Evolutionary conservation across 2,113 vertebrate genomes (phyloP), one percentile per base, ranked within the genome.

Genomic region (Ammospiza nelsoni): DNA sequence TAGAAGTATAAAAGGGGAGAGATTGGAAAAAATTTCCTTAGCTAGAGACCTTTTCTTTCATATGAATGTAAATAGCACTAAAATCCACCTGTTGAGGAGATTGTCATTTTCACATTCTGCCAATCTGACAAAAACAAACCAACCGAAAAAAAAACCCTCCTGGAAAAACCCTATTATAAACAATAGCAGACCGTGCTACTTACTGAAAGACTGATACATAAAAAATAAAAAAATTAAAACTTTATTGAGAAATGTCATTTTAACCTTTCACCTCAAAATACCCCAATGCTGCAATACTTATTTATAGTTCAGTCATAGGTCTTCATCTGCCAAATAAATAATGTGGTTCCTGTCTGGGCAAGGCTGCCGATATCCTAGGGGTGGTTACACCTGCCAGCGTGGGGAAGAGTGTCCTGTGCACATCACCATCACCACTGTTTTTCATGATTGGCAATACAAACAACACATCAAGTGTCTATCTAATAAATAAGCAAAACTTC

Each of bases 381-480:
- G 12, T 67, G 35, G 52, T 33, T 22, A 37, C 2, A 3, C 9
- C 24, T 35, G 25, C 13, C 54, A 55, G 14, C 2, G 4, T 13
- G 63, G 51, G 11, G 12, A 11, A 46, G 9, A 1, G 17, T 33
- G 33, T 37, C 55, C n/a, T 48, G 41, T 49, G 33, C 72, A 72
- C 19, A 20, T n/a, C 2, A 3, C 27, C 17, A 21, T 62, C 43
- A n/a, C 9, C 20, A 9, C 11, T 31, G 4, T 54, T 74, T 71
- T 41, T 33, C 20, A 19, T 76, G 5, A 58, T 22, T 57, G 49
- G 21, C 23, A 29, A 67, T 74, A 33, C 43, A 84, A 65, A 46
- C 41, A 58, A 33, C 25, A 24, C 0, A 0, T 24, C 22, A 75
- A 79, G 7, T 72, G 24, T n/a, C 41, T 19, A 4, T 24, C 39